Conservation (phyloP, 2,113 vertebrate genomes). For the Canis aureus region DNA sequence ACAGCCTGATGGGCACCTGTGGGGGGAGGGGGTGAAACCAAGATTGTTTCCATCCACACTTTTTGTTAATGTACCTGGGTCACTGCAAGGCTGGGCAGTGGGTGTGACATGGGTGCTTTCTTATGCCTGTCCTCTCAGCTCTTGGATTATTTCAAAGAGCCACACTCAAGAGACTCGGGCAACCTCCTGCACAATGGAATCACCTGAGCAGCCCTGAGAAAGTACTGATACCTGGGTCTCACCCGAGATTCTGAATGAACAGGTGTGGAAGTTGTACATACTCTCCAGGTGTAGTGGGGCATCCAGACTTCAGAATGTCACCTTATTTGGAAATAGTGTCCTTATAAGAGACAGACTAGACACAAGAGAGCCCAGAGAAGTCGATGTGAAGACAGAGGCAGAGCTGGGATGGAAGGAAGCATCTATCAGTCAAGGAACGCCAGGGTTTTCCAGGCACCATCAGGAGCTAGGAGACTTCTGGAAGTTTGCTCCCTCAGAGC, state of each 20-base stretch:
- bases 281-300: not conserved
- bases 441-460: not conserved
- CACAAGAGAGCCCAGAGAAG: not conserved
- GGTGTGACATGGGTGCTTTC: too few relatives aligned
- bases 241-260: not conserved
- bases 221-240: fast-evolving
- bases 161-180: fast-evolving
- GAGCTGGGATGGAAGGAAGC: not conserved
- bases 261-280: fast-evolving
- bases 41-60: not conserved
- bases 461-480: not conserved
- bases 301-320: not conserved
- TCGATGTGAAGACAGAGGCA: fast-evolving
- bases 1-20: not conserved
- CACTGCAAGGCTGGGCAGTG: not conserved
- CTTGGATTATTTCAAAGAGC: not conserved
- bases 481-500: not conserved
- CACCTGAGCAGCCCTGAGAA: not conserved
- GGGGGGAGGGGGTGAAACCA: not conserved
- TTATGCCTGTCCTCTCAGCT: not conserved
- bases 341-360: not conserved
- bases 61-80: not conserved
- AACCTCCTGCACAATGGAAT: fast-evolving
- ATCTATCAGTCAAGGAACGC: too few relatives aligned
- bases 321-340: not conserved